These are phyloP conservation scores for Rugalucina vietnamica DNA, from an alignment of 2,888 invertebrate species.

Conservation along the genomic window DNA sequence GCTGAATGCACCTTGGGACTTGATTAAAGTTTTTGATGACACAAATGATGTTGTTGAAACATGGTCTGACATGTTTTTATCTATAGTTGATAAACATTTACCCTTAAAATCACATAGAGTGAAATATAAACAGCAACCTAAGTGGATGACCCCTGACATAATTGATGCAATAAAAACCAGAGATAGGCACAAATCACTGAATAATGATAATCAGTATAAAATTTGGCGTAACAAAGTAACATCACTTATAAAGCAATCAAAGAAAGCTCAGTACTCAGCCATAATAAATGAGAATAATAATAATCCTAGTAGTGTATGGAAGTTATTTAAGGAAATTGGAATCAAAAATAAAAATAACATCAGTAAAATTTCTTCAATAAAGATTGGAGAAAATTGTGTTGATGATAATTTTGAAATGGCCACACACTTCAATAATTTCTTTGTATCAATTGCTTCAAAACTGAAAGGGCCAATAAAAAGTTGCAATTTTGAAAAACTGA, in stretches of 20 bases:
- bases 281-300: background rate
- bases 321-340: background rate
- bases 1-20: background rate
- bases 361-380: background rate
- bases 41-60: background rate
- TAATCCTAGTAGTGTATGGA: background rate
- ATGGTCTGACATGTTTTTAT: background rate
- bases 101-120: conserved; percentile 2
- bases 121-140: background rate
- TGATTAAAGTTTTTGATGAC: background rate
- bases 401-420: background rate
- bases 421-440: background rate
- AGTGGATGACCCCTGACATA: background rate
- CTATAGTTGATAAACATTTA: background rate
- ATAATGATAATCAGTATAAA: background rate
- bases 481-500: background rate
- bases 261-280: background rate
- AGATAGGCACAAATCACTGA: background rate
- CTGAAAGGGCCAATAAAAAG: background rate
- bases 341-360: background rate
- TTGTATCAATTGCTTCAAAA: background rate
- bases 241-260: background rate
- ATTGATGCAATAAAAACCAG: background rate
- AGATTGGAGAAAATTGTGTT: background rate
- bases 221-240: background rate